Conservation (phyloP, 2,888 invertebrate genomes). For the Luperina nickerlii region DNA sequence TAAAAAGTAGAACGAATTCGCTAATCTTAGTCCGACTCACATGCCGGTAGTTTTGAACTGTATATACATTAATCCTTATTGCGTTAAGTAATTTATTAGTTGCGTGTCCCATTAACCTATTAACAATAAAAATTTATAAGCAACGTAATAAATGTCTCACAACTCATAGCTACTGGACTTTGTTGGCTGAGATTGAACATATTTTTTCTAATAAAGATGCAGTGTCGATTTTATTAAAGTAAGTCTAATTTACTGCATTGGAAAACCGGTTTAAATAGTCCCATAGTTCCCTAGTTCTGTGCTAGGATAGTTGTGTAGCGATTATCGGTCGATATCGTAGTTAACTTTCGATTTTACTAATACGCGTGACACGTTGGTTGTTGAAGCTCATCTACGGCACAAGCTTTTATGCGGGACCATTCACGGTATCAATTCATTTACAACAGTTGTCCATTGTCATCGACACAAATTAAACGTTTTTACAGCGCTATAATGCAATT, state of each 20-base stretch:
- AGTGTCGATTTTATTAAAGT: constrained; percentile 53
- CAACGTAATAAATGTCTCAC: constrained; percentile 66
- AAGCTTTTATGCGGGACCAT: constrained; percentile 57
- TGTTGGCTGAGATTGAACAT: constrained; percentile 55
- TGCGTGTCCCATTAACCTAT: constrained; percentile 68
- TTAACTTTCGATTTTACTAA: constrained; percentile 66
- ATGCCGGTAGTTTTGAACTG: constrained; percentile 54
- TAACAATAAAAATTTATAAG: constrained; percentile 68
- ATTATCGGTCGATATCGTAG: constrained; percentile 25
- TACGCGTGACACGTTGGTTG: constrained; percentile 37
- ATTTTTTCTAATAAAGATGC: constrained; percentile 64
- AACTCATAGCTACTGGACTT: constrained; percentile 68
- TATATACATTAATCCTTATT: constrained; percentile 65
- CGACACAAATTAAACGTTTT: constrained; percentile 57
- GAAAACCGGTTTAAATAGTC: constrained; percentile 34
- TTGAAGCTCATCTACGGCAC: constrained; percentile 26
- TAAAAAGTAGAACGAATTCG: constrained; percentile 75
- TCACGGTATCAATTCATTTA: constrained; percentile 54
- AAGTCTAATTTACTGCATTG: constrained; percentile 46
- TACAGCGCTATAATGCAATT: constrained; percentile 26
- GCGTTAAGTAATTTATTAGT: constrained; percentile 67
- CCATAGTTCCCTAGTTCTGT: constrained; percentile 25
- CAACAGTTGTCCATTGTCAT: constrained; percentile 57
- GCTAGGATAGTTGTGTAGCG: constrained; percentile 17
- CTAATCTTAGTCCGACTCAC: constrained; percentile 68